Evolutionary conservation across 2,797 vertebrate genomes (phyloP).

Genomic region (Enoplosus armatus): DNA sequence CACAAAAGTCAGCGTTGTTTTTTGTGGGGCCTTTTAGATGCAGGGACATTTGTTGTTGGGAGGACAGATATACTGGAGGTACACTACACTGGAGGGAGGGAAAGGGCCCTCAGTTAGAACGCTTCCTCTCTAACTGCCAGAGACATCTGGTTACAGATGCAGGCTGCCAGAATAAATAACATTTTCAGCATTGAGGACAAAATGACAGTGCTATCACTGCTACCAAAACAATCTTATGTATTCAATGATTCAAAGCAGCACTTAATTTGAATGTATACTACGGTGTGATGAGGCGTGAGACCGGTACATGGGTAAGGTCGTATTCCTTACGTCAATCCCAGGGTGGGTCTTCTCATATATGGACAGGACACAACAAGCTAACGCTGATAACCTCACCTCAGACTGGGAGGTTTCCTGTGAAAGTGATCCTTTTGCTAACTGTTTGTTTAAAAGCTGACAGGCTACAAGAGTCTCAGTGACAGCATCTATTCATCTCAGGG

Average conservation of each 20-base stretch:
- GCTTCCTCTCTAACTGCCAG: slow-evolving; percentile 53
- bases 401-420: slow-evolving; percentile 74
- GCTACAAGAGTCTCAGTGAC: slow-evolving; percentile 84
- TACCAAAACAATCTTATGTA: slow-evolving; percentile 12
- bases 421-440: slow-evolving; percentile 78
- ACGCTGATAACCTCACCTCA: slow-evolving; percentile 62
- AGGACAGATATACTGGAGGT: slow-evolving; percentile 72
- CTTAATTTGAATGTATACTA: slow-evolving; percentile 1
- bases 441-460: slow-evolving; percentile 86
- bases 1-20: slow-evolving; percentile 71
- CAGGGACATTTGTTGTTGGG: slow-evolving; percentile 70
- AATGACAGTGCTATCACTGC: slow-evolving; percentile 10
- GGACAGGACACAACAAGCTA: slow-evolving; percentile 47
- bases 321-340: slow-evolving; percentile 18
- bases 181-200: slow-evolving; percentile 31
- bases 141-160: slow-evolving; percentile 62
- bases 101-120: slow-evolving; percentile 41
- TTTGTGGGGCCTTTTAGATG: slow-evolving; percentile 69
- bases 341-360: slow-evolving; percentile 1
- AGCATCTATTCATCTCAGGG: slow-evolving; percentile 83
- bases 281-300: neutral
- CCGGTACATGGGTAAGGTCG: slow-evolving; percentile 29
- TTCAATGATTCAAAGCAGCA: slow-evolving; percentile 24
- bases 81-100: slow-evolving; percentile 59
- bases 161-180: slow-evolving; percentile 47